Conservation (phyloP, 1,140 invertebrate species). For the Danaus melanippus region DNA sequence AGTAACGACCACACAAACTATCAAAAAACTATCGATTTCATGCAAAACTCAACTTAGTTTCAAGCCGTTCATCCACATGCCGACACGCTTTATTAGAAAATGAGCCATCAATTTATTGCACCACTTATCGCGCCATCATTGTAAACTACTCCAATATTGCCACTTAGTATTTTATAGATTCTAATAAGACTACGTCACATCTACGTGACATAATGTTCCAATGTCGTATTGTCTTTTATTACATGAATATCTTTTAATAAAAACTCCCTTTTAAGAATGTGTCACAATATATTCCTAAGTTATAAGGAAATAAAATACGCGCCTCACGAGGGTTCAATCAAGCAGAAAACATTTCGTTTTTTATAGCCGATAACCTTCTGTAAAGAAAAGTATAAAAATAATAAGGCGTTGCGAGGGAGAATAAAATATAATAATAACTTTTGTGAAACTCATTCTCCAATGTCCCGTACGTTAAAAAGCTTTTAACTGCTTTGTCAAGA, state of each 20-base stretch:
- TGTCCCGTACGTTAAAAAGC: slow-evolving; percentile 34
- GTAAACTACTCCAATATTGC: slow-evolving; percentile 29
- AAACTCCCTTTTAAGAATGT: slow-evolving; percentile 18
- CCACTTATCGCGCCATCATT: slow-evolving; percentile 36
- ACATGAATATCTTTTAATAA: slow-evolving; percentile 1
- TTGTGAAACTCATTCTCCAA: slow-evolving; percentile 42
- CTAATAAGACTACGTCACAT: not conserved
- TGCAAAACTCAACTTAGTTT: slow-evolving; percentile 58
- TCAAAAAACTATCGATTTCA: slow-evolving; percentile 38
- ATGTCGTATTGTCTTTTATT: too few species aligned
- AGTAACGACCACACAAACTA: slow-evolving; percentile 1
- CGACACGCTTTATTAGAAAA: slow-evolving; percentile 41
- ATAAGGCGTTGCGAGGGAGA: slow-evolving; percentile 55
- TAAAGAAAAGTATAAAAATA: slow-evolving; percentile 65
- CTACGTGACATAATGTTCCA: slow-evolving; percentile 4
- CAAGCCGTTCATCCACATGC: slow-evolving; percentile 34
- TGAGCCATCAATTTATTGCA: slow-evolving; percentile 46
- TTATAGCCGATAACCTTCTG: slow-evolving; percentile 60
- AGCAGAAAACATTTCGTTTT: slow-evolving; percentile 56
- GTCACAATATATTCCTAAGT: slow-evolving; percentile 32
- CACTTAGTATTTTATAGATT: slow-evolving; percentile 15
- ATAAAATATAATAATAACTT: slow-evolving; percentile 61
- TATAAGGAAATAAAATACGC: slow-evolving; percentile 39
- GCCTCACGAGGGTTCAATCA: slow-evolving; percentile 51
- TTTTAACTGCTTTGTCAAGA: slow-evolving; percentile 41